phyloP scores from a whole-genome alignment of 2,888 invertebrate species.

The Atethmia centrago region DNA sequence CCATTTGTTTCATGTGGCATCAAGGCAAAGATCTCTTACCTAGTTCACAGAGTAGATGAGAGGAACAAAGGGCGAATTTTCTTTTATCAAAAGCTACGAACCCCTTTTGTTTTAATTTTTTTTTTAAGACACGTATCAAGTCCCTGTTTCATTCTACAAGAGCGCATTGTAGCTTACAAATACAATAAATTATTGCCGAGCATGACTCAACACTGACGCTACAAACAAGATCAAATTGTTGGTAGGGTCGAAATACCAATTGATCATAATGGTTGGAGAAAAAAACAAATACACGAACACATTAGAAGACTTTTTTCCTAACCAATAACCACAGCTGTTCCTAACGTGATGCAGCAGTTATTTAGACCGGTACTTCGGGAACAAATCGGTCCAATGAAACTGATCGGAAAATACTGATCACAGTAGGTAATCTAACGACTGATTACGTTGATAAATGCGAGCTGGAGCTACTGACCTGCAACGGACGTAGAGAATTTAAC shows the following conservation, averaged over 20 bases:
- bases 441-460: slow-evolving; percentile 43
- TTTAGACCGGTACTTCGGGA: not conserved
- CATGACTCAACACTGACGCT: slow-evolving; percentile 36
- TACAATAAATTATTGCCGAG: slow-evolving; percentile 11
- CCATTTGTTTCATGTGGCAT: not conserved
- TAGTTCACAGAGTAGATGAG: not conserved
- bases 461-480: slow-evolving; percentile 57
- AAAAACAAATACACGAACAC: not conserved
- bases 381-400: slow-evolving; percentile 14
- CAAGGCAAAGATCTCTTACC: not conserved
- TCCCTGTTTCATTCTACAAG: slow-evolving; percentile 15
- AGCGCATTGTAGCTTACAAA: slow-evolving; percentile 5
- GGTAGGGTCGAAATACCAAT: slow-evolving; percentile 39
- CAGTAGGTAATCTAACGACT: slow-evolving; percentile 40
- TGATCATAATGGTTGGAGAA: slow-evolving; percentile 30
- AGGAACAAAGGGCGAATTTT: not conserved
- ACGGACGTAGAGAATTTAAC: slow-evolving; percentile 55
- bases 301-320: not conserved
- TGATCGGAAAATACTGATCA: slow-evolving; percentile 33
- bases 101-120: not conserved
- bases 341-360: slow-evolving; percentile 7
- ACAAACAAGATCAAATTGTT: slow-evolving; percentile 35
- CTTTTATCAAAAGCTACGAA: not conserved
- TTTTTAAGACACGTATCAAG: not conserved
- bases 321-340: slow-evolving; percentile 2